Conservation (phyloP, 2,113 vertebrate genomes). For the Corvus moneduloides region DNA sequence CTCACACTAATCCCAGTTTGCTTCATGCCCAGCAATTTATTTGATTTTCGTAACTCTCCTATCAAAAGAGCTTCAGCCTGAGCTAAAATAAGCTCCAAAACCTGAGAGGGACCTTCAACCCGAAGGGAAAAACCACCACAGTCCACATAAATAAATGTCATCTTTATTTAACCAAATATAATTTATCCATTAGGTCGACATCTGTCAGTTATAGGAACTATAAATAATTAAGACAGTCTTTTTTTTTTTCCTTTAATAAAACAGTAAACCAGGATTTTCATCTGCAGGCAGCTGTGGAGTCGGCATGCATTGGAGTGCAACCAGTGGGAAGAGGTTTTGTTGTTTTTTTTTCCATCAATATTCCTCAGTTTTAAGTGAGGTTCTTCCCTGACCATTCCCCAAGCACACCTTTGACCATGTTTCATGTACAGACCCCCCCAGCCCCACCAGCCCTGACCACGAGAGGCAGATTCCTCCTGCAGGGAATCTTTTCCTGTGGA, state of each 20-base stretch:
- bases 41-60: neutral
- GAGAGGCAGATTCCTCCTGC: neutral
- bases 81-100: neutral
- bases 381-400: neutral
- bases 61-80: rapidly evolving
- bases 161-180: conserved; percentile 85
- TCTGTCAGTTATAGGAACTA: conserved; percentile 75
- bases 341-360: neutral
- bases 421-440: neutral
- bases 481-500: neutral
- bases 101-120: neutral
- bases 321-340: neutral
- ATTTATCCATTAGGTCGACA: conserved; percentile 77
- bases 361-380: neutral
- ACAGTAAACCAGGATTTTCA: conserved; percentile 70
- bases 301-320: conserved; percentile 59
- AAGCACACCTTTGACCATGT: neutral
- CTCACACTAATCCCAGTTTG: rapidly evolving
- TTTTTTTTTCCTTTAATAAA: conserved; percentile 64
- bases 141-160: conserved; percentile 76
- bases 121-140: neutral
- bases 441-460: rapidly evolving
- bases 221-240: conserved; percentile 78
- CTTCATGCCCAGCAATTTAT: neutral
- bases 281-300: conserved; percentile 57